phyloP scores from a whole-genome alignment of 2,888 invertebrate species.

The Mythimna pallens region DNA sequence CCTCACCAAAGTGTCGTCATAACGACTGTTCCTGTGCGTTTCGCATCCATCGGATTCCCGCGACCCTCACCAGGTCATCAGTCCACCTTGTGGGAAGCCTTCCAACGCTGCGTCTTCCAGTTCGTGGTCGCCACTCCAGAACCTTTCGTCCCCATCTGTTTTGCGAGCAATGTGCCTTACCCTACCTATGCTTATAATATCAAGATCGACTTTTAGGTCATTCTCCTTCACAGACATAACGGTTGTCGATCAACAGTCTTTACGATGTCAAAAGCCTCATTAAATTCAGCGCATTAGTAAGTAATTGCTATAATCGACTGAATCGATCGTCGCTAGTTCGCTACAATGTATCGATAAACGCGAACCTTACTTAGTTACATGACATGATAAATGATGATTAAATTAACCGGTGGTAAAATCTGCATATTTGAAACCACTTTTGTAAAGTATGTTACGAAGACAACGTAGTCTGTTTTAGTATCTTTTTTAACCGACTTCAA shows the following conservation, averaged over 20 bases:
- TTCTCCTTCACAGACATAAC: conserved; percentile 17
- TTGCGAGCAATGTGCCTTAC: no score
- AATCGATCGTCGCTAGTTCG: conserved; percentile 42
- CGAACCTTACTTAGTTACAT: conserved; percentile 46
- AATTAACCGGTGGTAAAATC: conserved; percentile 7
- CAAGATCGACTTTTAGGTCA: conserved; percentile 4
- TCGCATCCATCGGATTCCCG: no score
- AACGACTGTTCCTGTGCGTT: no score
- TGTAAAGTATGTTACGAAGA: not conserved
- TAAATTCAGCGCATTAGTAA: conserved; percentile 40
- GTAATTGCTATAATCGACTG: conserved; percentile 46
- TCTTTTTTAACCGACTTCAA: no score
- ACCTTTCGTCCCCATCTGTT: no score
- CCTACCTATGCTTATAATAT: not conserved
- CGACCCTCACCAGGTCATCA: no score
- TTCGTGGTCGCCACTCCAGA: no score
- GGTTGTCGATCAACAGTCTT: conserved; percentile 22
- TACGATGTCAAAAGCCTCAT: conserved; percentile 38
- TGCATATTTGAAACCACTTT: conserved; percentile 1
- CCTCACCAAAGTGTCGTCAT: no score
- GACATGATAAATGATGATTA: conserved; percentile 39
- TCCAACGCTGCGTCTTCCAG: no score
- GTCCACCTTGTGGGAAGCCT: no score
- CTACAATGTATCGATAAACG: conserved; percentile 57
- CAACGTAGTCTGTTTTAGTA: not conserved